Evolutionary conservation across 2,888 invertebrate genomes (phyloP), one percentile per base, ranked within the genome.

Genomic region (Subacronicta megacephala): DNA sequence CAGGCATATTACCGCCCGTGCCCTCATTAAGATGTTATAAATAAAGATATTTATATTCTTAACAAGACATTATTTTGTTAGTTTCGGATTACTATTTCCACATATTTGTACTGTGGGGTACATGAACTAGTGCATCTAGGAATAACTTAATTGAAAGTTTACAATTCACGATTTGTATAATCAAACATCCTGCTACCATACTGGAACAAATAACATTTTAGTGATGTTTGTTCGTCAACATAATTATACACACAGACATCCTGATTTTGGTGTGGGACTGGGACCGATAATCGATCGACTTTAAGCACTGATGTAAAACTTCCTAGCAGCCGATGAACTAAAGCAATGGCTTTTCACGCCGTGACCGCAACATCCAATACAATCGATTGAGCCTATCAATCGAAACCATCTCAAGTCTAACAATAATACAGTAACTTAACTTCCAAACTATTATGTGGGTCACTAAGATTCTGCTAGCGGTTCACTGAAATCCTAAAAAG

Each of bases 131-230:
- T 45, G 50, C 23, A 52, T 59, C 60, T 75, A 72, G 61, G 37
- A 75, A 68, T 75, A 68, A 31, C 55, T 45, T 65, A 72, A 68
- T 76, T 69, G 66, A 71, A 72, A 66, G 78, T 77, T 80, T 78
- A 79, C 77, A 71, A 72, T 70, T 62, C 72, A 63, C 59, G 61
- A 65, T 57, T 75, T 63, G 69, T 65, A 54, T 68, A 66, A 69
- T 69, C 59, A 82, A 80, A 82, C 82, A 80, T 84, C 81, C 81
- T 76, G 77, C 55, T 62, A 68, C 23, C 9, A 26, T 26, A 26
- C 54, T 60, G 16, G 55, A 58, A 63, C 57, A 67, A 54, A 70
- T 76, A 76, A 80, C 78, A 78, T 62, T 75, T 78, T 70, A 60
- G 47, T 53, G 47, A 9, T 41, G 16, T 50, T 29, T 50, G 42